Conservation (phyloP, 1,140 invertebrate genomes). For the Reticulitermes speratus region DNA sequence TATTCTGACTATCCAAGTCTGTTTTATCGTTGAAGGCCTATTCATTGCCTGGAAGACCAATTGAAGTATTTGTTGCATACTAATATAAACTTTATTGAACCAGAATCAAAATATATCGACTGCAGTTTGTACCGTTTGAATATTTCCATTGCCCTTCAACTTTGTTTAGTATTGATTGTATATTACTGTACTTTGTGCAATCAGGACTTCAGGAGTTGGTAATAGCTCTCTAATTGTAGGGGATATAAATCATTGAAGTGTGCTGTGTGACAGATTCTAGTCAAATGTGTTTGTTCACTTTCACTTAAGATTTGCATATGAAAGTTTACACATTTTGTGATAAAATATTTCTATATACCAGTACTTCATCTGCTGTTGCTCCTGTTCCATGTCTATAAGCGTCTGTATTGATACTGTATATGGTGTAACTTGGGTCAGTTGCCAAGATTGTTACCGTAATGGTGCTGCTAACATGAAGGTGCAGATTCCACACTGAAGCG, state of each 20-base stretch:
- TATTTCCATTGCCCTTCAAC: not conserved
- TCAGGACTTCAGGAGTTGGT: conserved; percentile 5
- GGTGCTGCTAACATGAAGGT: not conserved
- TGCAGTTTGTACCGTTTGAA: not conserved
- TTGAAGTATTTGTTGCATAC: not conserved
- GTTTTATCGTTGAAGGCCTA: not conserved
- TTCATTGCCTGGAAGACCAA: not conserved
- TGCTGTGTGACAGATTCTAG: not conserved
- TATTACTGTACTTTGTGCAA: not conserved
- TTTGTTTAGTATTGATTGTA: not conserved
- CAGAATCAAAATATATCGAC: not conserved
- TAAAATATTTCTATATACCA: too few relatives aligned
- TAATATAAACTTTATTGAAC: not conserved
- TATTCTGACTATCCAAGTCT: not conserved
- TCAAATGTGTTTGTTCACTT: not conserved
- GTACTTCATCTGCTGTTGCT: too few relatives aligned
- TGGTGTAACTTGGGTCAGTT: too few relatives aligned
- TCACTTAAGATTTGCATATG: not conserved
- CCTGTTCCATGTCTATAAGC: too few relatives aligned
- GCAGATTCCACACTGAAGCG: too few relatives aligned
- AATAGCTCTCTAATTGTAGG: not conserved
- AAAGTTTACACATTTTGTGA: too few relatives aligned
- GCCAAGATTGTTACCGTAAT: not conserved
- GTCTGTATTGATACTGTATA: too few relatives aligned
- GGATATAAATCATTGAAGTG: not conserved